These are phyloP conservation scores for Orestias chungarensis DNA, from an alignment of 2,797 vertebrate genomes.

Conservation along the genomic window DNA sequence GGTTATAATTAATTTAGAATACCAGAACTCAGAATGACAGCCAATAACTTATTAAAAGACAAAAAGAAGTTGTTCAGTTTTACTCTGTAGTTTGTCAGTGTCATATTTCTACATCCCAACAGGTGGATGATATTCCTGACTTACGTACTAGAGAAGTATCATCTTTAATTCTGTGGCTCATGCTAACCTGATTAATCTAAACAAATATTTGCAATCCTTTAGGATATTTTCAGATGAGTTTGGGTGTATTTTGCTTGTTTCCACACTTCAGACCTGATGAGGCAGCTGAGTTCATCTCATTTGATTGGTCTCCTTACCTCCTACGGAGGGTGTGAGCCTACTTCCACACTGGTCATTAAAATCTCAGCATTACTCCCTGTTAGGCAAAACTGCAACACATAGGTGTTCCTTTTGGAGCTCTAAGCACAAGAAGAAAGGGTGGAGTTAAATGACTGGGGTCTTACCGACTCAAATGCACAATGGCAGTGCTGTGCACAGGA, in stretches of 20 bases:
- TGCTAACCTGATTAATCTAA: constrained; percentile 42
- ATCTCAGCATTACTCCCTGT: constrained; percentile 63
- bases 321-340: constrained; percentile 67
- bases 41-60: constrained; percentile 1
- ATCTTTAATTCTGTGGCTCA: constrained; percentile 36
- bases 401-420: constrained; percentile 60
- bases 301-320: constrained; percentile 65
- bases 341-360: constrained; percentile 73
- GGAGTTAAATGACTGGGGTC: constrained; percentile 59
- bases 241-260: constrained; percentile 30
- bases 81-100: constrained; percentile 23
- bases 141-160: constrained; percentile 29
- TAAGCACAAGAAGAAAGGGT: constrained; percentile 50
- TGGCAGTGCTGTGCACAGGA: constrained; percentile 46
- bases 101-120: constrained; percentile 20
- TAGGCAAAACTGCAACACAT: constrained; percentile 57
- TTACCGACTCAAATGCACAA: constrained; percentile 35
- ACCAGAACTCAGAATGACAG: constrained; percentile 12
- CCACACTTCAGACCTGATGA: constrained; percentile 37
- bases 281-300: constrained; percentile 56
- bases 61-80: constrained; percentile 1
- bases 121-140: constrained; percentile 28
- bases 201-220: constrained; percentile 30
- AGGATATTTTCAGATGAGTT: constrained; percentile 25
- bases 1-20: constrained; percentile 22